These are phyloP conservation scores for Thripadectes ignobilis DNA, from an alignment of 2,797 vertebrate species.

Conservation along the genomic window DNA sequence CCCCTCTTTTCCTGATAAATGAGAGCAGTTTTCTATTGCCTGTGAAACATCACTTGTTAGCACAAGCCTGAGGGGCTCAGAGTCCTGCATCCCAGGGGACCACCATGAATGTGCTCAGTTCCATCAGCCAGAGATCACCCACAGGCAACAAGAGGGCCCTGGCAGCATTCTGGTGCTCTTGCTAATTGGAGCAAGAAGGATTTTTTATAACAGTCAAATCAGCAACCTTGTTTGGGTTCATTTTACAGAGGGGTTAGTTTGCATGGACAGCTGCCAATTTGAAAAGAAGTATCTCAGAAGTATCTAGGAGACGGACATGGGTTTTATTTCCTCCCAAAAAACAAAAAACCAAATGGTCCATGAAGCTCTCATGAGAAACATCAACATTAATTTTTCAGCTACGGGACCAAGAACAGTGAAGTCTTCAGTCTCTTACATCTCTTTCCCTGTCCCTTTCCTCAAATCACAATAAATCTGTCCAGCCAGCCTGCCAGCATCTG, in stretches of 20 bases:
- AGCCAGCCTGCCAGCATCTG: constrained; percentile 31
- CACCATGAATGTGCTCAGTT: neutral
- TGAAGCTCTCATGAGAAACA: neutral
- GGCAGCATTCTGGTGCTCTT: neutral
- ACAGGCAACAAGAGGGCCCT: neutral
- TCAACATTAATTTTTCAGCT: neutral
- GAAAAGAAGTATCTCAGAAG: neutral
- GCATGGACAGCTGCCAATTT: neutral
- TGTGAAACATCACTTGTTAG: neutral
- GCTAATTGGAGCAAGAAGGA: neutral
- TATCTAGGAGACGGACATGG: neutral
- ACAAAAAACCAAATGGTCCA: neutral
- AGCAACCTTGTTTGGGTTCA: neutral
- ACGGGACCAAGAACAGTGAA: neutral
- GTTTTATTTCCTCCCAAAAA: neutral
- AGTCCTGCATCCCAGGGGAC: neutral
- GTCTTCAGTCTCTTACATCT: neutral
- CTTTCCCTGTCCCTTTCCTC: neutral
- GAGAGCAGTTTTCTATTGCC: neutral
- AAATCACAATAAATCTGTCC: constrained; percentile 48
- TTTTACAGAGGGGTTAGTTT: neutral
- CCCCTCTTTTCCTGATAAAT: neutral
- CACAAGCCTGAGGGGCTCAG: neutral
- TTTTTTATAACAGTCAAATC: neutral
- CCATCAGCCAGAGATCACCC: neutral